phyloP scores from a whole-genome alignment of 2,113 vertebrate genomes.

The Pangasianodon hypophthalmus region DNA sequence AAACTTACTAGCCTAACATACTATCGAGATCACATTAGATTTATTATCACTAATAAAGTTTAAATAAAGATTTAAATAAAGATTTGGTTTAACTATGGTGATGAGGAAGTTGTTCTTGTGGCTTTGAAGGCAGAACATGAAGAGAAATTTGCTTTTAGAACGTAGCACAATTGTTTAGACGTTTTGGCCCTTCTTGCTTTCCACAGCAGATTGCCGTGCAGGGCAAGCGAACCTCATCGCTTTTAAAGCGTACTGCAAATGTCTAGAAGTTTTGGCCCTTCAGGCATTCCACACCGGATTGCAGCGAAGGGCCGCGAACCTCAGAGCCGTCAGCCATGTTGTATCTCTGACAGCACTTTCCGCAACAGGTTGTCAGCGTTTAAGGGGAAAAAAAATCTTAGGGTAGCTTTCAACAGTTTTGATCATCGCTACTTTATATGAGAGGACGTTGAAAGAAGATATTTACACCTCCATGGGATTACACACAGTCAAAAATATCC shows the following conservation, averaged over 20 bases:
- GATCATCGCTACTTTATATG: background rate
- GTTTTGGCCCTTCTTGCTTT: background rate
- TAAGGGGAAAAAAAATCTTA: slow-evolving; percentile 1
- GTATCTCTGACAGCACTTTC: slow-evolving; percentile 48
- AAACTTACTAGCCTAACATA: background rate
- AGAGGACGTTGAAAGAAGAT: background rate
- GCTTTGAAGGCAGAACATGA: background rate
- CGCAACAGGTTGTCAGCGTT: slow-evolving; percentile 52
- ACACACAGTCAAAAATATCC: background rate
- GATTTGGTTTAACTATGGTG: background rate
- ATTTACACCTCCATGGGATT: slow-evolving; percentile 15
- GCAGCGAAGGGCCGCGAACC: background rate
- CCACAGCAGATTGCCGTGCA: background rate
- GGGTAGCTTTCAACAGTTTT: background rate
- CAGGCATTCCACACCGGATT: slow-evolving; percentile 3
- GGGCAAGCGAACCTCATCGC: background rate
- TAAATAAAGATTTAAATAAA: background rate
- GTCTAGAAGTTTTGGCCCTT: background rate
- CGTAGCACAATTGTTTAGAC: background rate
- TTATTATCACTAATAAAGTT: background rate
- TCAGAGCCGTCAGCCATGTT: slow-evolving; percentile 50
- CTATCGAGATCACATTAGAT: background rate
- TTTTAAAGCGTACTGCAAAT: background rate
- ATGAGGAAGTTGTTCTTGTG: background rate
- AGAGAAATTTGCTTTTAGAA: background rate